Percentiles rank a stretch among this genome's conserved stretches.
Conservation (phyloP, 1,140 invertebrate species). For the Atta texana region DNA sequence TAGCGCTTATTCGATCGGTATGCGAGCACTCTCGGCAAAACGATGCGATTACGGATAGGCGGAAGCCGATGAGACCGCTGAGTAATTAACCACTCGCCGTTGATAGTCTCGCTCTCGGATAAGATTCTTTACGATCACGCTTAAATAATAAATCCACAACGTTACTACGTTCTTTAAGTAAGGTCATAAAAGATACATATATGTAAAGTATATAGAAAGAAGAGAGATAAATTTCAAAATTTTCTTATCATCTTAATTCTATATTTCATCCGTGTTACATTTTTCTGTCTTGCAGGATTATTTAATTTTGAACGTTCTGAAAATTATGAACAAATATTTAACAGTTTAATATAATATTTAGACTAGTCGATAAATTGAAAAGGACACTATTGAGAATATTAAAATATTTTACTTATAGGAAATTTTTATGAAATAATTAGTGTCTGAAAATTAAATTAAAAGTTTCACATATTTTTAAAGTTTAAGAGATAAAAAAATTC, state of each 20-base stretch:
- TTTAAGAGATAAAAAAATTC: background rate
- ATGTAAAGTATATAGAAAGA: background rate
- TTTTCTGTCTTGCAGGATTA: background rate
- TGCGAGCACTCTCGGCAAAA: constrained; percentile 46
- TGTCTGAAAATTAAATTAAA: background rate
- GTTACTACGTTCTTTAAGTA: background rate
- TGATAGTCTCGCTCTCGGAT: background rate
- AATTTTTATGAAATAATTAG: background rate
- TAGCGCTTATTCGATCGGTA: constrained; percentile 39
- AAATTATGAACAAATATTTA: constrained; percentile 1
- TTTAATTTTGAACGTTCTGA: background rate
- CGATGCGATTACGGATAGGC: constrained; percentile 53
- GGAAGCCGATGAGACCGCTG: constrained; percentile 45
- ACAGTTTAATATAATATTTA: background rate
- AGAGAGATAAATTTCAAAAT: background rate
- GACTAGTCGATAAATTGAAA: background rate
- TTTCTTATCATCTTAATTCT: too few relatives aligned
- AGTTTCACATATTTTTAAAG: background rate
- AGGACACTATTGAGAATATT: too few relatives aligned
- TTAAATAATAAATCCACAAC: constrained; percentile 43
- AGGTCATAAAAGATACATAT: constrained; percentile 31
- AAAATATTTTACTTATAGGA: background rate
- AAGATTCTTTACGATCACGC: background rate
- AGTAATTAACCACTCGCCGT: constrained; percentile 43
- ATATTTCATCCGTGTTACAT: background rate